These are phyloP conservation scores for Drosophila infuscata DNA, from an alignment of 2,888 invertebrate genomes.

Conservation along the genomic window DNA sequence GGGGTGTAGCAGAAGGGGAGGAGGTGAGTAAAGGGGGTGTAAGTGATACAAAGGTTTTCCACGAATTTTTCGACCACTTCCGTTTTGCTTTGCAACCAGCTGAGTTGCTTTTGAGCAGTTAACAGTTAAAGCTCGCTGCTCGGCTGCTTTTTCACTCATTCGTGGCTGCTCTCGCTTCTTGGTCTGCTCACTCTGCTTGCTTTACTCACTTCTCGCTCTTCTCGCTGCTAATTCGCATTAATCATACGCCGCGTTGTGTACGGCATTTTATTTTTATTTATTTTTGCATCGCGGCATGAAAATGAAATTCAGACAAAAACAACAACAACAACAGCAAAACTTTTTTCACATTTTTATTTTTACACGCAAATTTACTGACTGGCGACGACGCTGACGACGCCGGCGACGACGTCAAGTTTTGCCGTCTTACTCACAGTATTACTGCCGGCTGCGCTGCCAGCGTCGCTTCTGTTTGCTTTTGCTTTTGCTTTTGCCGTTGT, in stretches of 20 bases:
- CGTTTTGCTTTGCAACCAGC: conserved; percentile 52
- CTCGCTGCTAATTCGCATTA: conserved; percentile 72
- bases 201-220: not conserved
- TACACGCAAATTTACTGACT: conserved; percentile 65
- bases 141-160: conserved; percentile 20
- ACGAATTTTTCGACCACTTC: conserved; percentile 68
- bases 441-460: conserved; percentile 26
- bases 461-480: conserved; percentile 39
- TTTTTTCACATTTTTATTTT: conserved; percentile 78
- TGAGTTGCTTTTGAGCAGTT: conserved; percentile 46
- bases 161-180: conserved; percentile 8
- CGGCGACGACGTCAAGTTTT: conserved; percentile 34
- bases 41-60: conserved; percentile 63
- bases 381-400: conserved; percentile 34
- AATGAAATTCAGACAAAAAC: conserved; percentile 64
- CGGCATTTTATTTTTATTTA: conserved; percentile 67
- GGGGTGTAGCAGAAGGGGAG: not conserved
- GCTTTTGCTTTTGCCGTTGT: conserved; percentile 6
- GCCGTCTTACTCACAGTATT: conserved; percentile 59
- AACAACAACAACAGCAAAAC: conserved; percentile 42
- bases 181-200: conserved; percentile 11
- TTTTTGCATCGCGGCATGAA: conserved; percentile 59
- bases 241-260: conserved; percentile 77
- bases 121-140: conserved; percentile 1
- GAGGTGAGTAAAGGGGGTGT: not conserved